phyloP scores from a whole-genome alignment of 2,797 vertebrate species.

The Cichlasoma orientale region DNA sequence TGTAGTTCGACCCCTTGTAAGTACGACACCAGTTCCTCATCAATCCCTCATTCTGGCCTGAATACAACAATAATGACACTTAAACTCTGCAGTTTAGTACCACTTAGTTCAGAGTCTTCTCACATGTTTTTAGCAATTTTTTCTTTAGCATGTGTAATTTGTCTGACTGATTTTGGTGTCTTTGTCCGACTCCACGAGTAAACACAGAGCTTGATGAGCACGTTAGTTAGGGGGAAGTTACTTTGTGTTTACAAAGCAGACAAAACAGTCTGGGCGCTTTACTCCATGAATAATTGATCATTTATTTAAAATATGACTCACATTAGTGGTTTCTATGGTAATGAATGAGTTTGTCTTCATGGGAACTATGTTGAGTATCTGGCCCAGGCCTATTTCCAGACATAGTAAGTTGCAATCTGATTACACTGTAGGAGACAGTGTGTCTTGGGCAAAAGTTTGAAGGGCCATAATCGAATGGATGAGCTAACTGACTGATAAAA shows the following conservation, averaged over 20 bases:
- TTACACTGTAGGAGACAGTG: not conserved
- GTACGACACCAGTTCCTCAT: not conserved
- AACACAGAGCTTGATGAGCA: constrained; percentile 25
- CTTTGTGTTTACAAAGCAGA: not conserved
- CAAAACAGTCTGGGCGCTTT: not conserved
- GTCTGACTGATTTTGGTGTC: not conserved
- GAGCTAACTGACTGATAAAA: constrained; percentile 18
- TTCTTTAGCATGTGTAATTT: not conserved
- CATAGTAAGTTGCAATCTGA: constrained; percentile 36
- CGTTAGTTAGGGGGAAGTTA: constrained; percentile 6
- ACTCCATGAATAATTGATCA: constrained; percentile 74
- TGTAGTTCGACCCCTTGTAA: not conserved
- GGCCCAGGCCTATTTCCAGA: constrained; percentile 31
- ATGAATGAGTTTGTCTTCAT: constrained; percentile 64
- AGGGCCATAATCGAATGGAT: constrained; percentile 26
- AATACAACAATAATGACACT: not conserved
- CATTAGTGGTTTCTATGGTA: constrained; percentile 74
- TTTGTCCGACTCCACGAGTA: constrained; percentile 37
- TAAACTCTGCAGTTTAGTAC: not conserved
- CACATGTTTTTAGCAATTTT: not conserved
- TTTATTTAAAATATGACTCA: constrained; percentile 79
- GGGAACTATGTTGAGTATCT: constrained; percentile 63
- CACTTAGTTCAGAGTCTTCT: not conserved
- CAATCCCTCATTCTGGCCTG: not conserved
- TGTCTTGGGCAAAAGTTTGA: not conserved